Evolutionary conservation across 2,113 vertebrate genomes (phyloP).

Genomic region (Hippocampus guttulatus): DNA sequence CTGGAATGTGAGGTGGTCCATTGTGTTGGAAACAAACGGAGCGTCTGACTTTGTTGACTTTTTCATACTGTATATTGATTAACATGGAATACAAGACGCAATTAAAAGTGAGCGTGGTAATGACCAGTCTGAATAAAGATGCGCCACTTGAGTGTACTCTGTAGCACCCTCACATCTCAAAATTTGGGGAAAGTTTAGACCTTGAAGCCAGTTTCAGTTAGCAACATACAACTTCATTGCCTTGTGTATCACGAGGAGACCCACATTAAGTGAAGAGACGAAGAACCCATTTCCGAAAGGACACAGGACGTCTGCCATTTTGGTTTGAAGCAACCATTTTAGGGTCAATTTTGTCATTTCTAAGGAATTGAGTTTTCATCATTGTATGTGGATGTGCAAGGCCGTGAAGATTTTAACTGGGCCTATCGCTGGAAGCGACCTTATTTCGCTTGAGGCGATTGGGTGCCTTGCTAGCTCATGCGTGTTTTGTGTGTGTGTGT

Average conservation of each 20-base stretch:
- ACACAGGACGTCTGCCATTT: neutral
- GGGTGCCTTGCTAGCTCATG: slow-evolving; percentile 36
- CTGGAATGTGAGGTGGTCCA: slow-evolving; percentile 43
- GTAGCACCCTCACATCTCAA: neutral
- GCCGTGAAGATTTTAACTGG: neutral
- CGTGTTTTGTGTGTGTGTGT: slow-evolving; percentile 33
- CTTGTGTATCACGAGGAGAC: neutral
- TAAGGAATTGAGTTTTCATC: neutral
- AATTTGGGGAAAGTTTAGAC: neutral
- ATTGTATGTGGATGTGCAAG: neutral
- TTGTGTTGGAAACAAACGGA: slow-evolving; percentile 50
- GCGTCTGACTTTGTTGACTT: slow-evolving; percentile 44
- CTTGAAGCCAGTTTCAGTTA: neutral
- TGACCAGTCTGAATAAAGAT: slow-evolving; percentile 43
- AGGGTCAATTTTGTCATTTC: neutral
- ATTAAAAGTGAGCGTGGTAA: slow-evolving; percentile 37
- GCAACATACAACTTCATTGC: neutral
- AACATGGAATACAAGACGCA: slow-evolving; percentile 29
- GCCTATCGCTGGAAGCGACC: neutral
- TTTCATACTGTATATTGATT: slow-evolving; percentile 51
- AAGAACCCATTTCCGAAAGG: neutral
- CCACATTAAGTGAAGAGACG: neutral
- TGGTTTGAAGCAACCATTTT: neutral
- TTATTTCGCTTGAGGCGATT: neutral
- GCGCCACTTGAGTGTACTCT: slow-evolving; percentile 35